phyloP scores from a whole-genome alignment of 2,113 vertebrate species.

The Perognathus longimembris region DNA sequence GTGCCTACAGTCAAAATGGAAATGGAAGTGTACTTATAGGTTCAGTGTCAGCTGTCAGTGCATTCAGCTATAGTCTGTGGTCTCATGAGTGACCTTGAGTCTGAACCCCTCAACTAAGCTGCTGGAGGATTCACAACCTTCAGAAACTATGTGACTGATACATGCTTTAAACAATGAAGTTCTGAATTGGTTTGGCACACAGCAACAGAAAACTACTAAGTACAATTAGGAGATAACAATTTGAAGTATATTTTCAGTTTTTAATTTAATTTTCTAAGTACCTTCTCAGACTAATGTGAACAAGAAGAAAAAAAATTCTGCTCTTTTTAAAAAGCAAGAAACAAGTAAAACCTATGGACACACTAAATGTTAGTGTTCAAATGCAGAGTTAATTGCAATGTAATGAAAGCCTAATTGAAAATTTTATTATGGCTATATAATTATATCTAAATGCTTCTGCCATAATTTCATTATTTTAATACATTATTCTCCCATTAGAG shows the following conservation, averaged over 20 bases:
- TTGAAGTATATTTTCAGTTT: constrained; percentile 17
- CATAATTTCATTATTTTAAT: constrained; percentile 80
- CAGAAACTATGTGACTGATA: constrained; percentile 18
- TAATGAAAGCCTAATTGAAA: constrained; percentile 78
- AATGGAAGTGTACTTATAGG: background rate
- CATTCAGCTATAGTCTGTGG: background rate
- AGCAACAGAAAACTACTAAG: background rate
- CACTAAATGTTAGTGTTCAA: constrained; percentile 60
- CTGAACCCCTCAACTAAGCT: background rate
- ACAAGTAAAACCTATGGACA: constrained; percentile 58
- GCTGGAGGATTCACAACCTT: background rate
- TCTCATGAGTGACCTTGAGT: background rate
- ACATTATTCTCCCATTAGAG: constrained; percentile 66
- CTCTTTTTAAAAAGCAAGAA: constrained; percentile 67
- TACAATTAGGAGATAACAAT: constrained; percentile 8
- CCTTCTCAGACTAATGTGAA: constrained; percentile 33
- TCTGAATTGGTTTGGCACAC: constrained; percentile 15
- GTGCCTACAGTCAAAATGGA: background rate
- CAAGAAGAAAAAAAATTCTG: constrained; percentile 12
- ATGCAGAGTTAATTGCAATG: constrained; percentile 75
- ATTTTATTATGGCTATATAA: constrained; percentile 74
- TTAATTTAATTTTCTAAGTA: constrained; percentile 30
- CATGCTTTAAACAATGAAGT: background rate
- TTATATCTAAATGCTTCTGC: constrained; percentile 75
- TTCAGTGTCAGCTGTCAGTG: background rate